Percentiles rank a stretch among this genome's conserved stretches.
phyloP scores from a whole-genome alignment of 2,113 vertebrate species.

The Terrapene triunguis region DNA sequence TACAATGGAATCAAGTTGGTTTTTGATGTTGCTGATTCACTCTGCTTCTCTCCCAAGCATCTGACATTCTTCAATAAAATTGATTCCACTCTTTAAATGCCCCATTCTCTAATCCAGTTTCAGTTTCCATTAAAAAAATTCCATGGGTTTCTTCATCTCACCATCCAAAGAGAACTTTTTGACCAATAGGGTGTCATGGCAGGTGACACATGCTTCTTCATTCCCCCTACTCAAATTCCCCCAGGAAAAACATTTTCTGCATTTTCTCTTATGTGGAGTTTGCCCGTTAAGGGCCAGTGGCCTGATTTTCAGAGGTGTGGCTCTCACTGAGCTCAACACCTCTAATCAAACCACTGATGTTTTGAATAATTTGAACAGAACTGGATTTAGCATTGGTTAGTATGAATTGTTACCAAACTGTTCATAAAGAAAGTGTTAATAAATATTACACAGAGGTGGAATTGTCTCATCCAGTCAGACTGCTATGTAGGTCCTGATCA shows the following conservation, averaged over 20 bases:
- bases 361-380: background rate
- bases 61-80: background rate
- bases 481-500: background rate
- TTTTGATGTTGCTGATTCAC: conserved; percentile 36
- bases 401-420: background rate
- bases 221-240: background rate
- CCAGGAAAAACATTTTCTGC: background rate
- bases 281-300: background rate
- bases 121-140: background rate
- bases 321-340: background rate
- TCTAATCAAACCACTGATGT: background rate
- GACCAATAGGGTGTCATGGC: background rate
- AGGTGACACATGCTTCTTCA: background rate
- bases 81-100: background rate
- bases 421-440: background rate
- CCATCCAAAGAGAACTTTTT: background rate
- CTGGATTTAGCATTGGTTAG: background rate
- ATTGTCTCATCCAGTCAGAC: background rate
- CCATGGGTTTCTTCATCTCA: background rate
- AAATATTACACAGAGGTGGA: background rate
- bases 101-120: background rate
- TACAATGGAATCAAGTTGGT: conserved; percentile 25
- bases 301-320: background rate
- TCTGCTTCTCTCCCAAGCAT: conserved; percentile 20
- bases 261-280: background rate